Evolutionary conservation across 1,140 invertebrate genomes (phyloP).

Genomic region (Heterodera schachtii): DNA sequence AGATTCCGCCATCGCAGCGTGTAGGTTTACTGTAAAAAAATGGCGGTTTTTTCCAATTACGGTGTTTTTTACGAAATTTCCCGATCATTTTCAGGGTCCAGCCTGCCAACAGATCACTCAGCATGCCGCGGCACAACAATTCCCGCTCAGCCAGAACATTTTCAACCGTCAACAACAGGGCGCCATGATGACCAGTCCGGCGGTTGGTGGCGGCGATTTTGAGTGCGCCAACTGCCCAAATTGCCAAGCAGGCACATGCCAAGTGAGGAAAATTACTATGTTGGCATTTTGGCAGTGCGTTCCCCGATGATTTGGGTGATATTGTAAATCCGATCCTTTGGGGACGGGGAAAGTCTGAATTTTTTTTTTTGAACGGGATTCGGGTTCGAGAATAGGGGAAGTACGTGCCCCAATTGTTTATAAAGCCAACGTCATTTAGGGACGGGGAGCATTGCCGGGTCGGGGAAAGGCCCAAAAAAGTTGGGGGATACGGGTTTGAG

Average conservation of each 20-base stretch:
- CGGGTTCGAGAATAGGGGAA: too few species aligned
- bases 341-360: too few species aligned
- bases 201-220: conserved; percentile 1
- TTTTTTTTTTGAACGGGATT: too few species aligned
- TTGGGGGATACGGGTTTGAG: too few species aligned
- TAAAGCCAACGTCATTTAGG: too few species aligned
- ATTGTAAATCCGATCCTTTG: too few species aligned
- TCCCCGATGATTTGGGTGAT: too few species aligned
- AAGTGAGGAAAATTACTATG: not conserved
- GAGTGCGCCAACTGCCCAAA: conserved; percentile 14
- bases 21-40: conserved; percentile 3
- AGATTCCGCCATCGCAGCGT: conserved; percentile 23
- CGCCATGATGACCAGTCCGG: conserved; percentile 4
- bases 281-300: not conserved
- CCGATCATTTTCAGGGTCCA: conserved; percentile 3
- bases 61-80: not conserved
- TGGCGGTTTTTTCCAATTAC: not conserved
- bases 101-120: conserved; percentile 25
- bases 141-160: conserved; percentile 26
- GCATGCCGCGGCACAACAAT: conserved; percentile 8
- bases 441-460: too few species aligned
- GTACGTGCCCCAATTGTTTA: too few species aligned
- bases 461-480: too few species aligned
- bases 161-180: conserved; percentile 11
- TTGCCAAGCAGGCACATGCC: not conserved